Evolutionary conservation across 2,888 invertebrate species (phyloP).

Genomic region (Phlogophora meticulosa): DNA sequence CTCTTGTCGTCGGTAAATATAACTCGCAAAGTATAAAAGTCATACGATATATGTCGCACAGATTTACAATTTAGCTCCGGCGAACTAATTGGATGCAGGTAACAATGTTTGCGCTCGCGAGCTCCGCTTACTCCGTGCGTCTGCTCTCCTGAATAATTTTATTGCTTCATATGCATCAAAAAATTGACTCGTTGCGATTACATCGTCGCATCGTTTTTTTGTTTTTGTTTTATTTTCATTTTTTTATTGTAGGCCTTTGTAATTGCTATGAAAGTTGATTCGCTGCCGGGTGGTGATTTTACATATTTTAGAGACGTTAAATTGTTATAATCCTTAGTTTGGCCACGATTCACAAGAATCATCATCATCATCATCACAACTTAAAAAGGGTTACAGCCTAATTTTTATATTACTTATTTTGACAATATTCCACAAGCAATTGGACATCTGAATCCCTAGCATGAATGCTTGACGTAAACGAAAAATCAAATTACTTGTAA

Average conservation of each 20-base stretch:
- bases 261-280: constrained; percentile 22
- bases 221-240: constrained; percentile 26
- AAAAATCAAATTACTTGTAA: too few species aligned
- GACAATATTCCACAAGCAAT: too few species aligned
- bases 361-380: too few species aligned
- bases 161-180: constrained; percentile 72
- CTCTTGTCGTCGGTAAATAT: constrained; percentile 40
- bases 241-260: constrained; percentile 39
- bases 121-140: constrained; percentile 58
- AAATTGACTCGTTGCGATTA: constrained; percentile 47
- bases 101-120: constrained; percentile 77
- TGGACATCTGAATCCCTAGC: too few species aligned
- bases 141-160: constrained; percentile 68
- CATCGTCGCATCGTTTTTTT: constrained; percentile 10
- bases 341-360: too few species aligned
- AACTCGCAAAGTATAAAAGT: constrained; percentile 45
- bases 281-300: neutral
- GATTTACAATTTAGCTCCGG: constrained; percentile 79
- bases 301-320: neutral
- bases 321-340: too few species aligned
- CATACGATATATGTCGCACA: constrained; percentile 60
- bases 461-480: too few species aligned
- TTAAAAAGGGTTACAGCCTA: neutral
- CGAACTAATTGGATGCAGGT: constrained; percentile 82
- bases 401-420: too few species aligned